Conservation (phyloP, 37 sponge, comb jelly and placozoan genomes). For the Aphrocallistes beatrix region DNA sequence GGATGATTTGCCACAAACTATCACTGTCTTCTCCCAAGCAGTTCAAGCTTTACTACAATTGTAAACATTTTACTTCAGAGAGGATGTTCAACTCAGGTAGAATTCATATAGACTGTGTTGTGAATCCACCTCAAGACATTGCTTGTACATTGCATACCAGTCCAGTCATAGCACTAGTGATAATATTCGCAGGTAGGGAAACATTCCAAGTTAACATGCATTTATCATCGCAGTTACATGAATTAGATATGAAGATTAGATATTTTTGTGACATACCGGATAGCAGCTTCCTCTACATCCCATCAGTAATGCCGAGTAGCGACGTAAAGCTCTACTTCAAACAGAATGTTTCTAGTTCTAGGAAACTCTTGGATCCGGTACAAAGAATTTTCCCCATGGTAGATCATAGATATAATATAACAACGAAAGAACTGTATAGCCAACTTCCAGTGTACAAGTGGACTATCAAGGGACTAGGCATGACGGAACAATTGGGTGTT, state of each 20-base stretch:
- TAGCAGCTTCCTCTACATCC: not conserved
- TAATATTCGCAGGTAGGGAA: not conserved
- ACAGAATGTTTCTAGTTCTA: not conserved
- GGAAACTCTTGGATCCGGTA: not conserved
- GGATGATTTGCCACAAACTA: constrained; percentile 16
- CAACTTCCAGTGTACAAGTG: not conserved
- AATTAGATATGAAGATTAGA: not conserved
- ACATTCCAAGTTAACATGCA: not conserved
- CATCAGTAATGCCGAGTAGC: not conserved
- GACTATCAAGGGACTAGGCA: not conserved
- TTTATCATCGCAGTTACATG: not conserved
- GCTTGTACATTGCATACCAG: not conserved
- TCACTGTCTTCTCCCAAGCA: not conserved
- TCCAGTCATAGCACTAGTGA: not conserved
- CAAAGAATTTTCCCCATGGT: not conserved
- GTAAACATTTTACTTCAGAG: not conserved
- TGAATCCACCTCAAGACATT: not conserved
- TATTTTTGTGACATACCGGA: not conserved
- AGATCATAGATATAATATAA: not conserved
- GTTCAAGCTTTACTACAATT: not conserved
- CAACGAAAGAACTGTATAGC: not conserved
- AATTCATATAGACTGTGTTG: not conserved
- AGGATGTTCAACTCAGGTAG: not conserved
- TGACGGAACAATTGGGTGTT: not conserved
- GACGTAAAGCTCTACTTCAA: not conserved